A percentile compares a stretch with the other conserved stretches of the same genome.
phyloP scores from a whole-genome alignment of 2,888 invertebrate species.

The Dicyrtoma fusca region DNA sequence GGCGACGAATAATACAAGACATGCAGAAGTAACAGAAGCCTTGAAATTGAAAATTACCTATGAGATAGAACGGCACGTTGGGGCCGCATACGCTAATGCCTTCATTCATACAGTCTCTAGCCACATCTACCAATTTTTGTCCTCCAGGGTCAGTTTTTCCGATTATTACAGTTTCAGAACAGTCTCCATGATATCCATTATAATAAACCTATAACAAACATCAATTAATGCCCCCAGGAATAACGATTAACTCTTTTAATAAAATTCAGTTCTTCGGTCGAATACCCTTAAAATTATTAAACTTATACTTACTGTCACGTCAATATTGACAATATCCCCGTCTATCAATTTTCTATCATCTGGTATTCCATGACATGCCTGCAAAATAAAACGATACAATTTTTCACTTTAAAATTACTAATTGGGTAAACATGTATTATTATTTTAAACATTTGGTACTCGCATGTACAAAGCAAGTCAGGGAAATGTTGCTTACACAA shows the following conservation, averaged over 20 bases:
- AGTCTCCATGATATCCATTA: slow-evolving; percentile 89
- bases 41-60: slow-evolving; percentile 60
- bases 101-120: slow-evolving; percentile 71
- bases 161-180: slow-evolving; percentile 82
- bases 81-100: slow-evolving; percentile 66
- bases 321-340: slow-evolving; percentile 90
- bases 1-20: too few species aligned
- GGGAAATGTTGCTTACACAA: slow-evolving; percentile 58
- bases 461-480: background rate
- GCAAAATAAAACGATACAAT: too few species aligned
- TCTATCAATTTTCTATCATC: slow-evolving; percentile 76
- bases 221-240: background rate
- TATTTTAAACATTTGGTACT: background rate
- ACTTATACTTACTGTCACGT: slow-evolving; percentile 80
- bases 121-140: slow-evolving; percentile 69
- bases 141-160: slow-evolving; percentile 80
- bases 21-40: too few species aligned
- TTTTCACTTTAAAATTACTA: too few species aligned
- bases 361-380: slow-evolving; percentile 84
- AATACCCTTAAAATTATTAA: too few species aligned
- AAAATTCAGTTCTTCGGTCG: too few species aligned
- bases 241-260: background rate
- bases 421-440: too few species aligned
- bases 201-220: slow-evolving; percentile 68
- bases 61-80: slow-evolving; percentile 62